Evolutionary conservation across 2,113 vertebrate genomes (phyloP), one percentile per base, ranked within the genome.

Genomic region (Polypterus bichir): DNA sequence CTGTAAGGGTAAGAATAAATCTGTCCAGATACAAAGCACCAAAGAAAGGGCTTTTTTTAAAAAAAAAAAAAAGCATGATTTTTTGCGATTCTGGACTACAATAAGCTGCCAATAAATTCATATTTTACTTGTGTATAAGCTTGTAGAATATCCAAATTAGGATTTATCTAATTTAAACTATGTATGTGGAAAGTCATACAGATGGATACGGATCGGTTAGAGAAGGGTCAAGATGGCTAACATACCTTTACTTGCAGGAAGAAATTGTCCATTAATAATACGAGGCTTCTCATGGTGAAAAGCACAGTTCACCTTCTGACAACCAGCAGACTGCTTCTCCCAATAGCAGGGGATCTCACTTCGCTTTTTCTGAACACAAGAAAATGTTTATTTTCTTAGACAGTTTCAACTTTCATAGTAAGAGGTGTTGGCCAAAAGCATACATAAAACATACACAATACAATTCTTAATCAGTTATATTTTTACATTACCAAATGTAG

Each of bases 291-390:
- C 79, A 64, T 98, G 96, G 72, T 89, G 86, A 70, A 97, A 98
- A 44, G 90, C 94, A 10, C 96, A 98, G 73, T 97, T 94, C 61
- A 84, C 69, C 72, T 98, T 98, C 67, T 94, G 92, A 78, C 96
- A 98, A 55, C 96, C 96, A 0, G 80, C 73, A 0, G 87, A 81
- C 49, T 97, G 92, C n/a, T 88, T 97, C 79, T 98, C 96, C 96
- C 96, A 97, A 46, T 92, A 98, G 65, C 96, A 98, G 1, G 89
- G 76, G 3, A 97, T 97, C 71, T 90, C 90, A 65, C 91, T 95
- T 5, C 94, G 74, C 47, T 94, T 97, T 73, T 97, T 97, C 96
- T 98, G 75, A 68, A 63, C 47, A 62, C 2, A 67, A 5, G 67
- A 46, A 11, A 65, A 59, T 3, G 48, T 27, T 27, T 27, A 27